Base-by-base conservation (phyloP, 2,113 vertebrate species). In the Dryoscopus gambensis region DNA sequence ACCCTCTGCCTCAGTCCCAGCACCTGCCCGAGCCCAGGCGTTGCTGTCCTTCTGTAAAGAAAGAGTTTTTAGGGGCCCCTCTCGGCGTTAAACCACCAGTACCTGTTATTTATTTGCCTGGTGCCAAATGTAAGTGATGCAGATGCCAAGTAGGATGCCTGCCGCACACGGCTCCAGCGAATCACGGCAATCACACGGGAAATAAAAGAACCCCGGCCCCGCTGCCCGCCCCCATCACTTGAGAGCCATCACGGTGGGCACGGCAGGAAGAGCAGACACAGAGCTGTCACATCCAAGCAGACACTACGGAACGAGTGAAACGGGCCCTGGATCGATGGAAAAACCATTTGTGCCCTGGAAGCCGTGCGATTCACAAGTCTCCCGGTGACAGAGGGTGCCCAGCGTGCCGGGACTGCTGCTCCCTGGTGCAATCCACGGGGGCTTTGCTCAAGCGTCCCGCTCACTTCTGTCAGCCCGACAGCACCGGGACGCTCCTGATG, bases 131-230 rank as follows among this genome's bases (percentile, higher is more conserved):
- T 4, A 47, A 27, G 11, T 10, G 23, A 30, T 2, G 24, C 65
- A 14, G 13, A 11, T 18, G 7, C 52, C 7, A 2, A 16, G 73
- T 3, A 11, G 23, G 33, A 13, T 6, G 55, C 40, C 53, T 23
- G 3, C 22, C 28, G 2, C 12, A 9, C 35, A 4, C 1, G 12
- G 39, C 33, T 56, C 33, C 31, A 8, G n/a, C 2, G 25, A 37
- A 21, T 22, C 31, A 0, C 3, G 23, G 53, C 10, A 31, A 47
- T 21, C 25, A 9, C 16, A 12, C 0, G 7, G 25, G 5, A 49
- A 30, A 37, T 2, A 12, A 5, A 24, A 15, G 20, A 10, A 0
- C 15, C 13, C 15, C 0, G 0, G 37, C 28, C 7, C 39, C 35
- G 1, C 2, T 35, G 40, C 47, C 40, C 10, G 31, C 5, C 46